These are phyloP conservation scores for Enteromius viviparus DNA, from an alignment of 2,797 vertebrate genomes.

Conservation along the genomic window DNA sequence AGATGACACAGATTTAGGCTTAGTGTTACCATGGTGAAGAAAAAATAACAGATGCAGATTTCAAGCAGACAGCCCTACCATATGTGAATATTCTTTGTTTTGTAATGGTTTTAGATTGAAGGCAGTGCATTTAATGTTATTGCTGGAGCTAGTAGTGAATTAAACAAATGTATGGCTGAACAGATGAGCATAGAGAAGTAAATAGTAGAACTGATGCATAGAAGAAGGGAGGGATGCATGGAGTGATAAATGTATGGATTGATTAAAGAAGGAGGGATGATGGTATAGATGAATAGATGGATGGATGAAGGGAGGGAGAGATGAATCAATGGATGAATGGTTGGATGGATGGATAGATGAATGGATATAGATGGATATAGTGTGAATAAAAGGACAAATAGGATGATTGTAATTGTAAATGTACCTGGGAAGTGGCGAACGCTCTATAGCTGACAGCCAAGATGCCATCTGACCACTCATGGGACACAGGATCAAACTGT, in stretches of 20 bases:
- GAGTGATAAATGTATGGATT: background rate
- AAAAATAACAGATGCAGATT: background rate
- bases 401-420: background rate
- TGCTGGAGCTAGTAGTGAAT: constrained; percentile 5
- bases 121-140: constrained; percentile 1
- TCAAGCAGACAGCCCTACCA: background rate
- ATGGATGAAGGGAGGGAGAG: background rate
- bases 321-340: background rate
- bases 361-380: background rate
- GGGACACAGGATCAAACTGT: constrained; percentile 89
- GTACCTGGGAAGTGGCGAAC: constrained; percentile 84
- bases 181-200: background rate
- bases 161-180: background rate
- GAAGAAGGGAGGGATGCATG: background rate
- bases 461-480: constrained; percentile 92
- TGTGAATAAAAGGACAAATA: background rate
- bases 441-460: constrained; percentile 88
- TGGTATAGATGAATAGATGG: background rate
- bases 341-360: background rate
- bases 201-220: background rate
- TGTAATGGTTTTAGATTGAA: constrained; percentile 12
- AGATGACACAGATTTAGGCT: constrained; percentile 15
- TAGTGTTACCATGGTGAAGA: constrained; percentile 40
- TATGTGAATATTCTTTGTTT: background rate
- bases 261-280: background rate